Evolutionary conservation across 2,797 vertebrate species (phyloP).

Genomic region (Darevskia nairensis): DNA sequence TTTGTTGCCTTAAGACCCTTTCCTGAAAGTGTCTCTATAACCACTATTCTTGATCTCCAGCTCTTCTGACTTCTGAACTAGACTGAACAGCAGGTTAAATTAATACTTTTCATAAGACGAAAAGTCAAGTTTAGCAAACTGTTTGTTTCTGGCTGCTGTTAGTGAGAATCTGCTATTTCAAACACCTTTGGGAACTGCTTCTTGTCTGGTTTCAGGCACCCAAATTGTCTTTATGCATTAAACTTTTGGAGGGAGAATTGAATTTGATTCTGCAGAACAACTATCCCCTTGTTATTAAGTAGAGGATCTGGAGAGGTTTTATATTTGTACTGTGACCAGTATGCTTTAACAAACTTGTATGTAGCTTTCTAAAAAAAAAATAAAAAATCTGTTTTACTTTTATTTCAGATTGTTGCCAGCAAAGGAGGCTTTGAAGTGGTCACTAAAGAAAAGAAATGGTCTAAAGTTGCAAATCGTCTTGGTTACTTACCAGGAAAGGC

Average conservation of each 20-base stretch:
- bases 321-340: background rate
- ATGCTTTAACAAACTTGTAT: background rate
- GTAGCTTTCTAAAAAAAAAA: background rate
- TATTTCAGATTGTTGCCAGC: conserved; percentile 89
- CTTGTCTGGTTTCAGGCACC: background rate
- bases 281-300: background rate
- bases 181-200: background rate
- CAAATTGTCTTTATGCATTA: background rate
- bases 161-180: conserved; percentile 41
- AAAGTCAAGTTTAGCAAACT: conserved; percentile 35
- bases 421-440: conserved; percentile 95
- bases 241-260: background rate
- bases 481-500: conserved; percentile 94
- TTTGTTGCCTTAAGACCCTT: background rate
- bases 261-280: background rate
- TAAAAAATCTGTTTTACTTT: conserved; percentile 35
- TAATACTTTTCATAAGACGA: conserved; percentile 39
- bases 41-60: background rate
- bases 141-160: conserved; percentile 25
- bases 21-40: background rate
- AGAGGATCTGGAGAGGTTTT: background rate
- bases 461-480: conserved; percentile 92
- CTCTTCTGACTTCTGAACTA: background rate
- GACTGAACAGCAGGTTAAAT: background rate
- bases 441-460: conserved; percentile 97